Percentiles rank a stretch among this genome's conserved stretches.
Conservation (phyloP, 2,888 invertebrate species). For the Phortica magna region DNA sequence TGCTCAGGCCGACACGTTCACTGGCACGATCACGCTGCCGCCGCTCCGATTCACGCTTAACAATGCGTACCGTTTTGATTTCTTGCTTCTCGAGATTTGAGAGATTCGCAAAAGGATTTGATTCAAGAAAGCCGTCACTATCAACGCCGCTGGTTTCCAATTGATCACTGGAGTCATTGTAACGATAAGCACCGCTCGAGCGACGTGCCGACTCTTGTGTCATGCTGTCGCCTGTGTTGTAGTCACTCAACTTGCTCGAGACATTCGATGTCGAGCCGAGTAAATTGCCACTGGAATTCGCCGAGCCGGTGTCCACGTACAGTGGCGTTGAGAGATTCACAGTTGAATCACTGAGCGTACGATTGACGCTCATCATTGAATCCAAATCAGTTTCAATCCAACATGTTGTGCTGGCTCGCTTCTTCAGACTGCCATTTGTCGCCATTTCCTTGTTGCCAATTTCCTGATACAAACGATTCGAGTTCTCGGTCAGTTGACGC, state of each 20-base stretch:
- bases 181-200: slow-evolving; percentile 56
- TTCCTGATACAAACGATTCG: slow-evolving; percentile 84
- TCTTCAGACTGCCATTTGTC: slow-evolving; percentile 77
- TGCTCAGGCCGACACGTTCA: slow-evolving; percentile 81
- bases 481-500: slow-evolving; percentile 89
- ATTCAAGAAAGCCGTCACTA: slow-evolving; percentile 76
- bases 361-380: slow-evolving; percentile 86
- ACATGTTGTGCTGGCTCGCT: slow-evolving; percentile 82
- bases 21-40: slow-evolving; percentile 86
- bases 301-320: slow-evolving; percentile 83
- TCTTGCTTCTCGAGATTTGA: slow-evolving; percentile 90
- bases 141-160: slow-evolving; percentile 76
- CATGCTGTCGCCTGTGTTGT: slow-evolving; percentile 59
- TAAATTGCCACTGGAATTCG: slow-evolving; percentile 54
- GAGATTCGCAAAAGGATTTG: slow-evolving; percentile 80
- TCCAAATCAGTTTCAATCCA: slow-evolving; percentile 96
- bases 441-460: slow-evolving; percentile 79
- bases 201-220: slow-evolving; percentile 42
- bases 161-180: slow-evolving; percentile 75
- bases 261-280: slow-evolving; percentile 52
- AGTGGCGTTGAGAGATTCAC: slow-evolving; percentile 80
- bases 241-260: slow-evolving; percentile 71
- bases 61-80: slow-evolving; percentile 95
- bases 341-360: slow-evolving; percentile 80
- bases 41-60: slow-evolving; percentile 93